phyloP scores from a whole-genome alignment of 1,140 invertebrate species.

The Nixonia krombeini region DNA sequence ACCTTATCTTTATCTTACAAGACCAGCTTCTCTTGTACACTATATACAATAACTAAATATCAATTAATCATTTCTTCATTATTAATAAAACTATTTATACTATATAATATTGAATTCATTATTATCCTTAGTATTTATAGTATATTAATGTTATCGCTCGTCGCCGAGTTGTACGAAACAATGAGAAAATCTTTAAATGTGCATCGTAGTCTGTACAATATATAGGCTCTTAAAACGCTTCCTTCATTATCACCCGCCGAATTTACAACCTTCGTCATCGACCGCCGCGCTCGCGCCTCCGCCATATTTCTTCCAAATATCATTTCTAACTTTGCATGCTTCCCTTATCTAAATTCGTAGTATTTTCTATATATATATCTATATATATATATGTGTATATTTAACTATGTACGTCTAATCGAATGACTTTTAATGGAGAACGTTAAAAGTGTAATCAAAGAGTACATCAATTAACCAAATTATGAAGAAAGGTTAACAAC shows the following conservation, averaged over 20 bases:
- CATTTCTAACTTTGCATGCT: too few relatives aligned
- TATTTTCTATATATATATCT: too few relatives aligned
- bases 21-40: constrained; percentile 73
- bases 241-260: too few relatives aligned
- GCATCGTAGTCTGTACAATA: constrained; percentile 63
- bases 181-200: constrained; percentile 64
- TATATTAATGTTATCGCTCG: constrained; percentile 44
- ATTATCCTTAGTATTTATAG: constrained; percentile 53
- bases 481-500: too few relatives aligned
- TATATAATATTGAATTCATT: constrained; percentile 62
- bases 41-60: constrained; percentile 72
- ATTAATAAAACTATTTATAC: constrained; percentile 67
- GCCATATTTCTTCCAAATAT: neutral
- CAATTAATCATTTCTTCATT: constrained; percentile 64
- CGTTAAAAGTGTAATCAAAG: too few relatives aligned
- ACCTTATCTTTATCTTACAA: constrained; percentile 75
- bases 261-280: neutral
- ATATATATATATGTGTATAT: too few relatives aligned
- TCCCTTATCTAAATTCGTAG: too few relatives aligned
- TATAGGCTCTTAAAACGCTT: constrained; percentile 65
- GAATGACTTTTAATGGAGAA: too few relatives aligned
- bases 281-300: neutral
- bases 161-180: constrained; percentile 56
- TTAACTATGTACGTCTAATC: too few relatives aligned
- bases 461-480: too few relatives aligned